A percentile compares a stretch with the other conserved stretches of the same genome.
These are phyloP conservation scores for Griposia aprilina DNA, from an alignment of 2,888 invertebrate genomes.

Conservation along the genomic window DNA sequence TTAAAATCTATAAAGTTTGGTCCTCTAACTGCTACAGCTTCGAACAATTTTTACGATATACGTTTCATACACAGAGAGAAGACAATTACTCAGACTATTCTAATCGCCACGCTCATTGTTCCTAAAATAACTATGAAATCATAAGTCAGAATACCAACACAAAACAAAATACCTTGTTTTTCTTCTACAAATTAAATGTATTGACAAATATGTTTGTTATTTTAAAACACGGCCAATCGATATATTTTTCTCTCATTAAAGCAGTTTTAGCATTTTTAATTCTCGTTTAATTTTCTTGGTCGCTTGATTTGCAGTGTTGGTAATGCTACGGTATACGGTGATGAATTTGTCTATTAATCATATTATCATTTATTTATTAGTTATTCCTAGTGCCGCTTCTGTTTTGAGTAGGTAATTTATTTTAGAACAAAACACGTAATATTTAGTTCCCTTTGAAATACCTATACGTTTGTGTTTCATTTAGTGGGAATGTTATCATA, in stretches of 20 bases:
- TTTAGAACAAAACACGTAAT: background rate
- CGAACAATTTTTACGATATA: background rate
- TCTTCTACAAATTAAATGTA: background rate
- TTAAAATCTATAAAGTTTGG: background rate
- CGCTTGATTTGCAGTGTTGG: background rate
- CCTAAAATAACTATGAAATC: conserved; percentile 4
- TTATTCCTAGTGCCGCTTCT: too few relatives aligned
- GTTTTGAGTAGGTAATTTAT: conserved; percentile 20
- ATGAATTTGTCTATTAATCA: background rate
- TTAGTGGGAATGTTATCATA: conserved; percentile 14
- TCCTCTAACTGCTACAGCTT: background rate
- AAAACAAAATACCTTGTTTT: conserved; percentile 2
- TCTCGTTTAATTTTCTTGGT: background rate
- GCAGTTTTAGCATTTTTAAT: background rate
- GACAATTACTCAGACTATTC: background rate
- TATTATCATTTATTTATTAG: background rate
- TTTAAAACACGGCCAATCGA: too few relatives aligned
- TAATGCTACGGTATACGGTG: background rate
- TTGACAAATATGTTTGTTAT: background rate
- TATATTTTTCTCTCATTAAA: background rate
- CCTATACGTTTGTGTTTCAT: conserved; percentile 3
- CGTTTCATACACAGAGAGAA: background rate
- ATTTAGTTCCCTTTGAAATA: background rate
- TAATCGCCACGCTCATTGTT: conserved; percentile 12
- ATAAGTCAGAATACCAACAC: background rate